Percentiles rank a stretch among this genome's conserved stretches.
phyloP scores from a whole-genome alignment of 2,797 vertebrate species.

The Pachyuromys duprasi region DNA sequence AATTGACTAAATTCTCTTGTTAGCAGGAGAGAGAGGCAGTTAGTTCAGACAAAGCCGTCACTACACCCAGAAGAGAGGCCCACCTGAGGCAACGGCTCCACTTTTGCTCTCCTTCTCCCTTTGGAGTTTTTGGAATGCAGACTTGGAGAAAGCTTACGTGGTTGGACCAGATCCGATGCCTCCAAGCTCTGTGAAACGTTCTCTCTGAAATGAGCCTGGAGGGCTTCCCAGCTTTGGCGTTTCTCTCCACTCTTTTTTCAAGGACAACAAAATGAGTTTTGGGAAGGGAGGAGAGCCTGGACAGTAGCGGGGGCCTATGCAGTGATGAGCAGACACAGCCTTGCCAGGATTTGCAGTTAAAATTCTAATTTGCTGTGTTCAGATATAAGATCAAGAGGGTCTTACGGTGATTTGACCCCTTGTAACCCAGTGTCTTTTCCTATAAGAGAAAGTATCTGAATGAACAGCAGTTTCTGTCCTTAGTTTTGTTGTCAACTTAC shows the following conservation, averaged over 20 bases:
- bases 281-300: neutral
- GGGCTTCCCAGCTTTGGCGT: constrained; percentile 34
- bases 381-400: neutral
- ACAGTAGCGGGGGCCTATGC: neutral
- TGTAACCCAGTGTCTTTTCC: no score
- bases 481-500: neutral
- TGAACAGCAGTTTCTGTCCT: neutral
- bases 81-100: neutral
- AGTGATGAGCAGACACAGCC: neutral
- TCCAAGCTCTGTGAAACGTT: neutral
- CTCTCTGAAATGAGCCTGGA: constrained; percentile 50
- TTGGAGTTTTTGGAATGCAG: neutral
- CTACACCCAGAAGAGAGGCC: neutral
- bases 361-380: neutral
- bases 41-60: neutral
- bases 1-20: constrained; percentile 41
- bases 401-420: neutral
- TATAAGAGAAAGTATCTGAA: no score
- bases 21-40: constrained; percentile 31
- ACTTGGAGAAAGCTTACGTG: neutral
- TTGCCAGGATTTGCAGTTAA: constrained; percentile 35
- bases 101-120: neutral
- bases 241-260: neutral
- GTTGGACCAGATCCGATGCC: neutral
- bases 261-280: neutral